Base-by-base conservation (phyloP, 2,113 vertebrate genomes). In the Meriones unguiculatus region DNA sequence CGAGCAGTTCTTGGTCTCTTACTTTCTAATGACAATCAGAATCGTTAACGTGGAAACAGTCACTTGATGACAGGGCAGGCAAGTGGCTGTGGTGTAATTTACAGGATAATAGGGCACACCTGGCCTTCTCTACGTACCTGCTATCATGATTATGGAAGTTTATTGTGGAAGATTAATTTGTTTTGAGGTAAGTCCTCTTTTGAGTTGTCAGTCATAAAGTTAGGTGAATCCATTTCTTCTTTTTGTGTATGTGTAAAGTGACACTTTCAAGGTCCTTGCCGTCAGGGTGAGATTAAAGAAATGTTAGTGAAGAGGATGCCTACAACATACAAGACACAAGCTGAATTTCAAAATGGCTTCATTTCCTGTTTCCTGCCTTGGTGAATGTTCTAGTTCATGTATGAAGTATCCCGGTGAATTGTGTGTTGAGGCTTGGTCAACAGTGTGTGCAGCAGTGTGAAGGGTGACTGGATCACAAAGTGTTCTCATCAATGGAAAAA, bases 91-190 rank as follows among this genome's bases (percentile, higher is more conserved):
- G 17, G 17, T 77, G 8, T 94, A 20, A 90, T 13, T 25, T 50
- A 69, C 4, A 90, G 32, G 65, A 22, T 69, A 59, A 38, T 24
- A 84, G 57, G n/a, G 46, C 70, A 87, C 1, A 52, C 24, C 7
- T 78, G 70, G 28, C 24, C 35, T 7, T 57, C 22, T 52, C 22
- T 24, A 59, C 13, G 14, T 89, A 64, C 9, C 41, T 46, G 59
- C 28, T 92, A 41, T 81, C 92, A 92, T 86, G 35, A 76, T 24
- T 67, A 46, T 64, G 8, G 17, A 87, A 82, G 57, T 82, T 96
- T 82, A 77, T 17, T 70, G 3, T 5, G 64, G 69, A 54, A 84
- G 35, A 87, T 52, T 82, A 28, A 91, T 92, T 94, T 93, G 30
- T 82, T 95, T 92, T 22, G 70, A 65, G 12, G 9, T 86, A 91